A percentile compares a stretch with the other conserved stretches of the same genome.
Conservation (phyloP, 2,113 vertebrate genomes). For the Anoplopoma fimbria region DNA sequence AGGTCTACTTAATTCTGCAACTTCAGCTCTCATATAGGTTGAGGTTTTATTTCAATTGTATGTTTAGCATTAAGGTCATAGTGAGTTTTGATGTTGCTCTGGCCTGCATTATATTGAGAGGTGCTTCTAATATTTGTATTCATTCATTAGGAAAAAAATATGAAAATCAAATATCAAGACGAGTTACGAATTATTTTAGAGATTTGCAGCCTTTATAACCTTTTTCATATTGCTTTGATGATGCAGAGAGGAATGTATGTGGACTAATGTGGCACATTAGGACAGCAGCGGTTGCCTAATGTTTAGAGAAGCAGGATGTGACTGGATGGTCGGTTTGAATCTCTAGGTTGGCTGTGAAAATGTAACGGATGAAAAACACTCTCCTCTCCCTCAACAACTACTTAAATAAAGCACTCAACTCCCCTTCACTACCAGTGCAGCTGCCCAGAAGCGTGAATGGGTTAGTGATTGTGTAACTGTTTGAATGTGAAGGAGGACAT, state of each 20-base stretch:
- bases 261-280: slow-evolving; percentile 2
- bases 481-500: slow-evolving; percentile 33
- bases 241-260: slow-evolving; percentile 1
- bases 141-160: not conserved
- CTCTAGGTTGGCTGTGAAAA: slow-evolving; percentile 6
- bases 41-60: not conserved
- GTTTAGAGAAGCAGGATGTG: slow-evolving; percentile 4
- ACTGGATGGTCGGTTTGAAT: slow-evolving; percentile 31
- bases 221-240: not conserved
- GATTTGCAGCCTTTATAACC: not conserved
- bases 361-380: slow-evolving; percentile 22
- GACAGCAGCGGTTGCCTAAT: slow-evolving; percentile 2
- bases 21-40: not conserved
- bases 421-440: slow-evolving; percentile 33
- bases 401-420: slow-evolving; percentile 41
- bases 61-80: not conserved
- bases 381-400: slow-evolving; percentile 14
- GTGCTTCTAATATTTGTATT: not conserved
- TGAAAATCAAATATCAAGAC: not conserved
- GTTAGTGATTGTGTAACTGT: slow-evolving; percentile 51
- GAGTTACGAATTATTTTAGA: not conserved
- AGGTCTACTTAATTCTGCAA: not conserved
- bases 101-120: not conserved
- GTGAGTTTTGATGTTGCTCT: not conserved
- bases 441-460: slow-evolving; percentile 40